phyloP scores from a whole-genome alignment of 2,888 invertebrate genomes.

The Rhodophaea formosa region DNA sequence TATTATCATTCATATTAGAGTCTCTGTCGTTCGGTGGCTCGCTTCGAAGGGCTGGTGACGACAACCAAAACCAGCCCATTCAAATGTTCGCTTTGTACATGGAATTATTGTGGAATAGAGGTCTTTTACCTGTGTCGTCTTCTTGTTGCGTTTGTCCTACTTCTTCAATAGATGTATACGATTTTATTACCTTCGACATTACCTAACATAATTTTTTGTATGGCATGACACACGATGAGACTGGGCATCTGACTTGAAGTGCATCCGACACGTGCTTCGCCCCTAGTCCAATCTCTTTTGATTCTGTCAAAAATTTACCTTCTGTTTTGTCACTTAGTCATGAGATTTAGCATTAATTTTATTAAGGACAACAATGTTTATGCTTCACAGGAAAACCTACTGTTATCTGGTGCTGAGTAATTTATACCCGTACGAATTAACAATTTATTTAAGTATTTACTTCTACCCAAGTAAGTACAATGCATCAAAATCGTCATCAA shows the following conservation, averaged over 20 bases:
- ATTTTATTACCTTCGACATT: neutral
- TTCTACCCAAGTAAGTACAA: too few relatives aligned
- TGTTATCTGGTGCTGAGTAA: neutral
- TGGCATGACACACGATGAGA: neutral
- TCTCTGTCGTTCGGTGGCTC: constrained; percentile 23
- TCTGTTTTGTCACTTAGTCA: neutral
- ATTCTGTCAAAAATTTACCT: too few relatives aligned
- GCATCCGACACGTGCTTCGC: too few relatives aligned
- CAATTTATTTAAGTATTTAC: too few relatives aligned
- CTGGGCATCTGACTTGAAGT: neutral
- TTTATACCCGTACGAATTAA: neutral
- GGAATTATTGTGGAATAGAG: constrained; percentile 26
- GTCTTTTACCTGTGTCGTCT: constrained; percentile 25
- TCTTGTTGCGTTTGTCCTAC: neutral
- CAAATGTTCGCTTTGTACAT: constrained; percentile 28
- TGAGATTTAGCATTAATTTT: neutral
- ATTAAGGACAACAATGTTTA: neutral
- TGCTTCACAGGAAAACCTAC: neutral
- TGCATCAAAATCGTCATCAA: too few relatives aligned
- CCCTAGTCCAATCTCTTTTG: too few relatives aligned
- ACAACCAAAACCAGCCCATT: constrained; percentile 35
- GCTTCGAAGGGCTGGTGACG: constrained; percentile 28
- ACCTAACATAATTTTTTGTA: neutral
- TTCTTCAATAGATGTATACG: constrained; percentile 4
- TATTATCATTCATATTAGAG: constrained; percentile 49